phyloP scores from a whole-genome alignment of 2,797 vertebrate species.

The Carduelis carduelis region DNA sequence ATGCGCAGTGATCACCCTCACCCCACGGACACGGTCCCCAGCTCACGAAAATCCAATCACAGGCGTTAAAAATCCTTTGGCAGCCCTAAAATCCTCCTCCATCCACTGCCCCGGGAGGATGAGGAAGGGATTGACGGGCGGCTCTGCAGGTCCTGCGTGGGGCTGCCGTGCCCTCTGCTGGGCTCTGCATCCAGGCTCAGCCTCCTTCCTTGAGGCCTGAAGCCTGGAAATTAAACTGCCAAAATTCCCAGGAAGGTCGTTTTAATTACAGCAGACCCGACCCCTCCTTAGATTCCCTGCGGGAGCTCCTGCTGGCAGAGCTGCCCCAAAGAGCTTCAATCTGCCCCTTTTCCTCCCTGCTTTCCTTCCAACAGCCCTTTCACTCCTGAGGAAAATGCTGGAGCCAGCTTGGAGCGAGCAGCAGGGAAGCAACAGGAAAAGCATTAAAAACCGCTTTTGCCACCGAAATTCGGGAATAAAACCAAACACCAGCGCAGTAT shows the following conservation, averaged over 20 bases:
- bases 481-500: accelerated
- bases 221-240: neutral
- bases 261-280: neutral
- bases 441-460: neutral
- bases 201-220: neutral
- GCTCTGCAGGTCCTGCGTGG: neutral
- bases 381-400: accelerated
- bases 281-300: accelerated
- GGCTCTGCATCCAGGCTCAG: neutral
- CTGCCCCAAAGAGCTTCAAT: neutral
- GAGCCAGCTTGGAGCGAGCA: neutral
- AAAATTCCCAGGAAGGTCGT: accelerated
- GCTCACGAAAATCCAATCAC: neutral
- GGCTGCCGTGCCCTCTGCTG: constrained; percentile 40
- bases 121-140: neutral
- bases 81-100: neutral
- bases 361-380: neutral
- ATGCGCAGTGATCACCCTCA: accelerated
- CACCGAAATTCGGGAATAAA: neutral
- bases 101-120: neutral
- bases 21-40: neutral
- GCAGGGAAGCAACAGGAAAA: neutral
- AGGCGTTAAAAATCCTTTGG: neutral
- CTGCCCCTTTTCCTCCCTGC: neutral
- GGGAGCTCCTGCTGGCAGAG: neutral